Evolutionary conservation across 2,113 vertebrate species (phyloP), one percentile per base, ranked within the genome.

Genomic region (Potamarius usumacintae): DNA sequence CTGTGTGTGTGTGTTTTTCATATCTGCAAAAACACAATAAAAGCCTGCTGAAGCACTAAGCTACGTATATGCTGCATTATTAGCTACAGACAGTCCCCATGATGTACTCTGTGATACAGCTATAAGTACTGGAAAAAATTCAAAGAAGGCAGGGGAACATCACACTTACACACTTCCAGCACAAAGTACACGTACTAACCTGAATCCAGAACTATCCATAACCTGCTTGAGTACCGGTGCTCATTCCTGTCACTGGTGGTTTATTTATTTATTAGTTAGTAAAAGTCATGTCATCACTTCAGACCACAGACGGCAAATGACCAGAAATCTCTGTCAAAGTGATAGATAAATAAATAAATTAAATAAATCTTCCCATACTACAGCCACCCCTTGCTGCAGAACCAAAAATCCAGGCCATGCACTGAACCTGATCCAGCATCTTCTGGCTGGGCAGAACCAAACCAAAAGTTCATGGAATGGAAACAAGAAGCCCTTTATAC

Each of bases 11-110:
- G 42, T 53, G 71, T 65, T 2, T 65, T 2, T 77, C 20, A 58
- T 83, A 87, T 42, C 69, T 63, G 11, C 69, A 76, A 79, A 85
- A 80, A 67, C 27, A 86, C 76, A 76, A 74, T 76, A 85, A 85
- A 58, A 85, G 2, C 11, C 20, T 20, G 60, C 12, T 18, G 62
- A 50, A 22, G 48, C 57, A 20, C 34, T 85, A 25, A 50, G 72
- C 22, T 53, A 48, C 52, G 30, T 34, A 71, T 84, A 71, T 30
- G 71, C 55, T 72, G 77, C 25, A 65, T 88, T 72, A 81, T 80
- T 85, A 88, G 42, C 18, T 62, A 53, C 7, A 65, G 67, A 82
- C 60, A 81, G 50, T 42, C 9, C 9, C 5, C n/a, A 14, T 22
- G 42, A 79, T 65, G 76, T 25, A 62, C 71, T 48, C 20, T 12